phyloP scores from a whole-genome alignment of 2,888 invertebrate species.

The Diplolepis rosae region DNA sequence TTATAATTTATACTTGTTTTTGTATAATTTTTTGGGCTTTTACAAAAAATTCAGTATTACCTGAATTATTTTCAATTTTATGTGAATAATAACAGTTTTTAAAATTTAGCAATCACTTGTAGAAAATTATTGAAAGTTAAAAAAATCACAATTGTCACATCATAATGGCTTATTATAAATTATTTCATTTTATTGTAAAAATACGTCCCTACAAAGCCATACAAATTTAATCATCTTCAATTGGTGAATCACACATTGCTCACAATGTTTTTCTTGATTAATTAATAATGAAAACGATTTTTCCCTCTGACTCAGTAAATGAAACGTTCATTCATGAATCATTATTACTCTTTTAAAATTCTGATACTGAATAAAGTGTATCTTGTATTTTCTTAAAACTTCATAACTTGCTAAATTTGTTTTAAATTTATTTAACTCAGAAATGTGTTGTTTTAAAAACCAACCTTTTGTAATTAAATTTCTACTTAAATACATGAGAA shows the following conservation, averaged over 20 bases:
- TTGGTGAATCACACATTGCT: background rate
- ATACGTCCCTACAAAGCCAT: background rate
- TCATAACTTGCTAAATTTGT: background rate
- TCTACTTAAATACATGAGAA: background rate
- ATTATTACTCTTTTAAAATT: background rate
- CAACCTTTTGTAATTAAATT: background rate
- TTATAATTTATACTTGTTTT: too few species aligned
- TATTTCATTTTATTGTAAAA: too few species aligned
- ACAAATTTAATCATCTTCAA: background rate
- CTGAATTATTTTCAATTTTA: too few species aligned
- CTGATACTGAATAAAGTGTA: background rate
- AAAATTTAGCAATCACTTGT: too few species aligned
- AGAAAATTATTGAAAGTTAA: too few species aligned
- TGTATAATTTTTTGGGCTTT: too few species aligned
- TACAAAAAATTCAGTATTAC: too few species aligned
- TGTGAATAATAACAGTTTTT: too few species aligned
- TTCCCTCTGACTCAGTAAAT: background rate
- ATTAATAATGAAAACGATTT: background rate
- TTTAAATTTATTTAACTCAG: background rate
- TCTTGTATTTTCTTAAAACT: background rate
- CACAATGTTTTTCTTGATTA: background rate
- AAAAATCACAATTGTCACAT: too few species aligned
- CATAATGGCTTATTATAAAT: too few species aligned
- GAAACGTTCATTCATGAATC: slow-evolving; percentile 5
- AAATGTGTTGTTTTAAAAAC: background rate